phyloP scores from a whole-genome alignment of 2,113 vertebrate species.

The human region GRCh38 chr3:192198001-192198500 shows the following conservation, averaged over 20 bases:
- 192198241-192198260: slow-evolving; percentile 9
- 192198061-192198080: slow-evolving; percentile 16
- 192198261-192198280: slow-evolving; percentile 40
- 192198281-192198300: neutral
- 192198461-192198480: neutral
- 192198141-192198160: neutral
- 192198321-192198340: neutral
- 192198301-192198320: slow-evolving; percentile 48
- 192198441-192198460: neutral
- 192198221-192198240: neutral
- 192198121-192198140: neutral
- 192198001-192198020: neutral
- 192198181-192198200: slow-evolving; percentile 32
- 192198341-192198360: slow-evolving; percentile 38
- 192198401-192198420: neutral
- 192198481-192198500: neutral
- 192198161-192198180: slow-evolving; percentile 7
- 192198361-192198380: slow-evolving; percentile 9
- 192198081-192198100: neutral
- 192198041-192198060: neutral
- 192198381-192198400: neutral
- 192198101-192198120: neutral
- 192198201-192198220: slow-evolving; percentile 17
- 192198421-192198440: neutral
- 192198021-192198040: neutral